Evolutionary conservation across 1,140 invertebrate species (phyloP).

Genomic region (Drosophila kepulauana): DNA sequence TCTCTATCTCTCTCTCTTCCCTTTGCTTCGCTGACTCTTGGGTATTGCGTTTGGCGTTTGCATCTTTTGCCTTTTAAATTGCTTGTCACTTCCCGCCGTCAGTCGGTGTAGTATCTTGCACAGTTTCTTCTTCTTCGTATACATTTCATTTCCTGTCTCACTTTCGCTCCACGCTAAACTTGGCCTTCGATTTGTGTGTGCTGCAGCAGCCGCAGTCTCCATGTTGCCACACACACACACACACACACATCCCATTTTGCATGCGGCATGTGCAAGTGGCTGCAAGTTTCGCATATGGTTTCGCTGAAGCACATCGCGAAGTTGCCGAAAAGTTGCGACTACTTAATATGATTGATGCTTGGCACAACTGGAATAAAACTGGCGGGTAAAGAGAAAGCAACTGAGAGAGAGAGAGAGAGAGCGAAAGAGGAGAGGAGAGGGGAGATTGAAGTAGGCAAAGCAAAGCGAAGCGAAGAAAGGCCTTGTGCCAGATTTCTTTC

Average conservation of each 20-base stretch:
- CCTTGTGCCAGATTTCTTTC: conserved; percentile 39
- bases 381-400: neutral
- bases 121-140: too few relatives aligned
- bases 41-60: conserved; percentile 12
- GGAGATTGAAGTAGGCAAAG: too few relatives aligned
- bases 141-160: neutral
- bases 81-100: conserved; percentile 54
- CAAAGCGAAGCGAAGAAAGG: neutral
- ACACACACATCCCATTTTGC: conserved; percentile 1
- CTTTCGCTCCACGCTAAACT: conserved; percentile 24
- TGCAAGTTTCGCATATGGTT: conserved; percentile 9
- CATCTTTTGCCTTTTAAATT: conserved; percentile 54
- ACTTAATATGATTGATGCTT: conserved; percentile 47
- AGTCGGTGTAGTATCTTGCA: neutral
- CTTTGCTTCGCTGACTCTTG: neutral
- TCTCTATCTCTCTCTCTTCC: neutral
- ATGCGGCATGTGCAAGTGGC: conserved; percentile 5
- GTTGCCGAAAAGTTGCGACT: conserved; percentile 28
- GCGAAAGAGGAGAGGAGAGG: neutral
- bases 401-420: neutral
- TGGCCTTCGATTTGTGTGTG: conserved; percentile 68
- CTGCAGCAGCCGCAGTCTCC: conserved; percentile 6
- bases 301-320: conserved; percentile 32
- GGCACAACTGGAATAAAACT: neutral
- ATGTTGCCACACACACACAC: neutral